Percentiles rank a stretch among this genome's conserved stretches.
phyloP scores from a whole-genome alignment of 2,888 invertebrate species.

The Drosophila macrospina region DNA sequence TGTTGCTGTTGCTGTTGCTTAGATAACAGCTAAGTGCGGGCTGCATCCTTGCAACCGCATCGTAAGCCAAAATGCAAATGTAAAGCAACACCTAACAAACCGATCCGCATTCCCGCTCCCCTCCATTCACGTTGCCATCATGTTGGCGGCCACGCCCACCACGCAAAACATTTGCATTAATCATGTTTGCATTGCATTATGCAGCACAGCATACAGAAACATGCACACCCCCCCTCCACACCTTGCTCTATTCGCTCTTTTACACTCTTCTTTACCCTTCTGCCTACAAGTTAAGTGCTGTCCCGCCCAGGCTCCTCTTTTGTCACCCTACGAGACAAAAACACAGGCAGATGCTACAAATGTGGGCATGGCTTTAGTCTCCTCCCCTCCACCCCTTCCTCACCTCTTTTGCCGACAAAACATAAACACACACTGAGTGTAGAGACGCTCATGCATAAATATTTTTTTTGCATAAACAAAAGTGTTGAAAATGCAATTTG shows the following conservation, averaged over 20 bases:
- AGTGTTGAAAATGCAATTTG: conserved; percentile 80
- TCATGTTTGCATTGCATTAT: conserved; percentile 81
- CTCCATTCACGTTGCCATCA: neutral
- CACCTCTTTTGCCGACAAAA: too few species aligned
- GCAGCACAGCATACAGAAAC: conserved; percentile 64
- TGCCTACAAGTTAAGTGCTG: conserved; percentile 52
- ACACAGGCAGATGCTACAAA: conserved; percentile 31
- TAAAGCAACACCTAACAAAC: conserved; percentile 70
- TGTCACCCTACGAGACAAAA: conserved; percentile 18
- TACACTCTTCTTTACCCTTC: neutral
- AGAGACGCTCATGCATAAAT: conserved; percentile 70
- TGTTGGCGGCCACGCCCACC: conserved; percentile 59
- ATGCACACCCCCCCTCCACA: conserved; percentile 16
- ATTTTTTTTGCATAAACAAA: conserved; percentile 78
- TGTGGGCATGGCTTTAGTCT: conserved; percentile 52
- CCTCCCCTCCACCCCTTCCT: neutral
- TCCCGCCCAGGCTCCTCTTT: neutral
- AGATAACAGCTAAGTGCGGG: conserved; percentile 75
- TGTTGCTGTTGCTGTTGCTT: conserved; percentile 50
- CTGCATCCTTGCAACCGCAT: conserved; percentile 55
- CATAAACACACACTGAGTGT: conserved; percentile 23
- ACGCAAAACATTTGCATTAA: conserved; percentile 81
- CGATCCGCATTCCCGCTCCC: conserved; percentile 7
- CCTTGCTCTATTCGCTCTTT: neutral
- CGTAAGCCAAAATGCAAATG: conserved; percentile 77